phyloP scores from a whole-genome alignment of 1,140 invertebrate species.

The Dryas iulia region DNA sequence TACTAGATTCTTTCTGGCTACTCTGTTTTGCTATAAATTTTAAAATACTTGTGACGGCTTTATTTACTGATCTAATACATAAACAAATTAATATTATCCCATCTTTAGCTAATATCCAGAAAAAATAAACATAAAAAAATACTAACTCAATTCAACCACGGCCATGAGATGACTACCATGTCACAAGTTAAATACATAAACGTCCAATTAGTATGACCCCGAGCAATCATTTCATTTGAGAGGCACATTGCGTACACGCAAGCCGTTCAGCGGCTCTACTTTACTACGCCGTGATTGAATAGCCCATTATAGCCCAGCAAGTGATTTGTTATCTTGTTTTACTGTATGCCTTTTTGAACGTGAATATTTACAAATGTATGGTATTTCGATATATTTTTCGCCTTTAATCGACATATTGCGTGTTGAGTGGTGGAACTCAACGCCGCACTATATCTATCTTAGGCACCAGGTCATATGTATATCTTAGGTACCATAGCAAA shows the following conservation, averaged over 20 bases:
- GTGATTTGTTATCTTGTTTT: background rate
- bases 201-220: constrained; percentile 54
- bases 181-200: constrained; percentile 33
- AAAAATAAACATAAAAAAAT: background rate
- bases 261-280: constrained; percentile 31
- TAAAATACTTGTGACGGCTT: too few relatives aligned
- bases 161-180: constrained; percentile 21
- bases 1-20: too few relatives aligned
- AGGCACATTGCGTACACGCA: constrained; percentile 35
- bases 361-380: background rate
- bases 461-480: too few relatives aligned
- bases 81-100: background rate
- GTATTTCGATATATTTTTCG: too few relatives aligned
- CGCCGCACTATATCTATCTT: too few relatives aligned
- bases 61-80: background rate
- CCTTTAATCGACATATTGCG: background rate
- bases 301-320: background rate
- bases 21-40: too few relatives aligned
- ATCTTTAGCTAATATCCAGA: background rate
- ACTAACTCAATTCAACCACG: constrained; percentile 19
- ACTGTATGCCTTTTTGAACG: background rate
- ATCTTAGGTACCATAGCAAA: too few relatives aligned
- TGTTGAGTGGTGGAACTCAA: background rate
- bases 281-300: constrained; percentile 34
- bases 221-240: constrained; percentile 53